Evolutionary conservation across 2,888 invertebrate genomes (phyloP), one percentile per base, ranked within the genome.

Genomic region (Noctua comes): DNA sequence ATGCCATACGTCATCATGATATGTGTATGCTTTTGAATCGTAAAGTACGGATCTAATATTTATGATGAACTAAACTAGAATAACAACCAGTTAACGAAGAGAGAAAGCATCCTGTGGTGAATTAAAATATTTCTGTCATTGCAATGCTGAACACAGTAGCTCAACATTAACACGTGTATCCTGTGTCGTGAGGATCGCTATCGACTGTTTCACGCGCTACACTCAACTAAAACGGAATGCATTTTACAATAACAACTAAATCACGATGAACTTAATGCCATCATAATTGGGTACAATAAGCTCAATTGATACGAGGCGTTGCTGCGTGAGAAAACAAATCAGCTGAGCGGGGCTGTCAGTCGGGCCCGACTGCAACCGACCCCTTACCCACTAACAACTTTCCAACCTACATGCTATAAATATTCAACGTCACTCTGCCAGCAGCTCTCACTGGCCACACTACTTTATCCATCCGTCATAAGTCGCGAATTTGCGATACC

Each of bases 351-450:
- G 71, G 88, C 87, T 86, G 87, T 87, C 85, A 84, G 80, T 78
- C 78, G 75, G 82, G 66, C 79, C 75, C 80, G 73, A 79, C 76
- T 88, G 84, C 88, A 87, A 54, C 80, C 71, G 84, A 77, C 78
- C 82, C 84, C 86, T 87, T 85, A 78, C 80, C 68, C 54, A 89
- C 83, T 82, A 91, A 89, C 92, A 94, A 95, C 95, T 96, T 96
- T 95, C 95, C 93, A 95, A 95, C 94, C 94, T 91, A 91, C 88
- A 91, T 88, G 91, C 93, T 95, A 95, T 96, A 94, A 96, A 96
- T 96, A 96, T 96, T 95, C 93, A 95, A 93, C 91, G 88, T 90
- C 89, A 90, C 91, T 91, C 88, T 91, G 91, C 92, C 92, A 93
- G 86, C 81, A 90, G 89, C 93, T 94, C 93, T 94, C 93, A 91